Evolutionary conservation across 2,888 invertebrate genomes (phyloP), one percentile per base, ranked within the genome.

Genomic region (Pandemis heparana): DNA sequence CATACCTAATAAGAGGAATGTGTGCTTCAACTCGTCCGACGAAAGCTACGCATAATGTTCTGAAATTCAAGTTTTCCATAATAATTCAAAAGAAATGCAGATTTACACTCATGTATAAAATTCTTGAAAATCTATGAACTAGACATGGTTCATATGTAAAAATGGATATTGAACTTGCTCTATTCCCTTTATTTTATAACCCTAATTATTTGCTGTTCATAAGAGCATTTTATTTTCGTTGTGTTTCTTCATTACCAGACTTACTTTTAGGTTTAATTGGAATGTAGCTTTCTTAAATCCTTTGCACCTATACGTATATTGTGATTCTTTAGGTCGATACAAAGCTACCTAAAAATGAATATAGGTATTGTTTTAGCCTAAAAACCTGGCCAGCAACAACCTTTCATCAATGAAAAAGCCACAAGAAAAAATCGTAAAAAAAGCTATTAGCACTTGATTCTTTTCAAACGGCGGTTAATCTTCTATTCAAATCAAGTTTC

Each of bases 401-500:
- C 23, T 56, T 56, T 56, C 56, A 23, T 23, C 9, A 9, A 10
- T 5, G 5, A 56, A 56, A 23, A 48, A 16, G 2, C n/a, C 12
- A 12, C 12, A 23, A 18, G 23, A 56, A 23, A 56, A 56, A 56
- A 56, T 9, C 23, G 23, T 56, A 5, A 12, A 23, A 18, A 23
- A 56, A 23, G 10, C 9, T 9, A 18, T 53, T 53, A 53, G 53
- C 56, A 23, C 23, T 23, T 56, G 5, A 23, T 56, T 56, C 23
- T 53, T 56, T 23, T 23, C 23, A 23, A 56, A 23, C 23, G 56
- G 56, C 56, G 23, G 56, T 56, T 56, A 70, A 70, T 62, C 38
- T 70, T 39, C 70, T 71, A 59, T 71, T 48, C 64, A 65, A 64
- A 59, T 48, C 18, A 38, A 41, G 46, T 70, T 64, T 64, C 70